Base-by-base conservation (phyloP, 2,888 invertebrate genomes). In the Odontomyia ornata region DNA sequence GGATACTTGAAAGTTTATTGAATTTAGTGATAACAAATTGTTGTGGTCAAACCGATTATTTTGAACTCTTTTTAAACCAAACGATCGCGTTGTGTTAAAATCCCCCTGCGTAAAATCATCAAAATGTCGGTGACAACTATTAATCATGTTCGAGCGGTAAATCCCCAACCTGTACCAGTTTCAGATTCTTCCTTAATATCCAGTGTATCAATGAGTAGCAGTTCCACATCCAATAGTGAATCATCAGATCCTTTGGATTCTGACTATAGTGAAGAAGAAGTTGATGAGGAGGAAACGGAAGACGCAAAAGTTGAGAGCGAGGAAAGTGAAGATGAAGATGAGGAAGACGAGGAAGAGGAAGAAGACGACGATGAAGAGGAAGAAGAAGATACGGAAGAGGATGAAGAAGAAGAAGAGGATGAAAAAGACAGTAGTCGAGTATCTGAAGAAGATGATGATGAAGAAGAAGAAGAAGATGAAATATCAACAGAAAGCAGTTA, bases 231-330 rank as follows among this genome's bases (percentile, higher is more conserved):
- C 5, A 79, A 75, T 23, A 85, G 84, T 80, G 86, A 85, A 80
- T 85, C 85, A 21, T 86, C 86, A 78, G 86, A 86, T 84, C 85
- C 85, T 7, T 78, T 86, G 23, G 86, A 86, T 79, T 87, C 86
- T 0, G 86, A 87, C 78, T 85, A 82, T 78, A 85, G 85, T 78
- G 80, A 79, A 75, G 85, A 80, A 43, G 77, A 65, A 1, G 69
- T 52, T 23, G 78, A 79, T 7, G 84, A 83, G 15, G 81, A 79
- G 25, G 83, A 83, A 25, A 83, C 83, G 56, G 81, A 80, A 1
- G 82, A 83, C 21, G 82, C 81, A 46, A 83, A 82, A 23, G 83
- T 83, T 25, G 82, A 83, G 23, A 36, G 36, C 36, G 84, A 85
- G 30, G 84, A 85, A 71, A 83, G 83, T 62, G 83, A 84, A 80